Base-by-base conservation (phyloP, 2,797 vertebrate genomes). In the Crenichthys baileyi region DNA sequence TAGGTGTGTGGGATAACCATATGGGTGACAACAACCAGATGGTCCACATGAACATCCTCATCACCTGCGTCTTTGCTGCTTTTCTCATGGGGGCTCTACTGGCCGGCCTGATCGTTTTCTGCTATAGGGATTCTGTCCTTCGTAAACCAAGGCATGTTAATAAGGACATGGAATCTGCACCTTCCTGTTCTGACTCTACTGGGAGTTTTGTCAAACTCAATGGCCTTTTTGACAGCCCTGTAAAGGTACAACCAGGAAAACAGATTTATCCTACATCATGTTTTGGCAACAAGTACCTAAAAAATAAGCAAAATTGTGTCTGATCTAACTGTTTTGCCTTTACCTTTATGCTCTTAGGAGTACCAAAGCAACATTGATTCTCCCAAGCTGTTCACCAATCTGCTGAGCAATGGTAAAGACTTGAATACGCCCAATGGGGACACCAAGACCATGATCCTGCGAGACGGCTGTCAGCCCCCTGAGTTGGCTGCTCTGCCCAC, bases 1-100 rank as follows among this genome's bases (percentile, higher is more conserved):
- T 96, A 99, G 98, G 98, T 93, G 95, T 98, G 1, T 99, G 97
- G 98, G 98, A 99, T 92, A 97, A 96, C 50, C 98, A 98, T 82
- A 97, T 97, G 20, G 97, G 97, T 86, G 97, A 99, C 70, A 96
- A 97, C 84, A 98, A 97, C 94, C 97, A 99, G 95, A 97, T 99
- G 98, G 98, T 99, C 46, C 98, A 99, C 90, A 98, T 99, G 97
- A 99, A 99, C 86, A 98, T 99, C 91, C 96, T 99, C 90, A 99
- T 99, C 95, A 98, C 97, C 85, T 99, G 98, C 81, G 98, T 99
- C 88, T 97, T 99, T 80, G 98, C 97, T 0, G 98, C 98, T 50
- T 99, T 99, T 82, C 96, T 99, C 15, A 95, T 98, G 94, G 98
- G 98, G 60, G 98, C 98, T 0, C 97, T 98, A 90, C 96, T 99